Percentiles rank a stretch among this genome's conserved stretches.
These are phyloP conservation scores for Oeneis ivallda DNA, from an alignment of 2,888 invertebrate genomes.

Conservation along the genomic window DNA sequence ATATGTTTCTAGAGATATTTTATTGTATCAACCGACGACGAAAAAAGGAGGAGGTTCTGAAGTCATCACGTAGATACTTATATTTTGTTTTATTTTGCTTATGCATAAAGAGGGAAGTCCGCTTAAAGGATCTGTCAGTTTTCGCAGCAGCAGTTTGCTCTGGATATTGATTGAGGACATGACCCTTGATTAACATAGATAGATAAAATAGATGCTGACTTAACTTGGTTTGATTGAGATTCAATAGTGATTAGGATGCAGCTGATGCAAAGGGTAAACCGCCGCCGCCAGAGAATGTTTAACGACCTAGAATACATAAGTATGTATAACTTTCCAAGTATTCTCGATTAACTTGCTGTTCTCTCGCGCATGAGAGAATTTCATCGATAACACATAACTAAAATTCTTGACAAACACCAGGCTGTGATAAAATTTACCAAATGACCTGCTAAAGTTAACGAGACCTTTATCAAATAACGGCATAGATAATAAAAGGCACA, in stretches of 20 bases:
- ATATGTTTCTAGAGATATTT: too few species aligned
- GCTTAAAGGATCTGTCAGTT: background rate
- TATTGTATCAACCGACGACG: too few species aligned
- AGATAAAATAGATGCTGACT: background rate
- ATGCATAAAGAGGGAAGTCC: too few species aligned
- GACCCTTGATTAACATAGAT: background rate
- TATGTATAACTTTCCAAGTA: conserved; percentile 18
- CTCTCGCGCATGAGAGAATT: conserved; percentile 37
- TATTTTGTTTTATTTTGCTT: too few species aligned
- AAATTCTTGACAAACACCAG: conserved; percentile 4
- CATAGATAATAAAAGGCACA: too few species aligned
- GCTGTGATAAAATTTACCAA: background rate
- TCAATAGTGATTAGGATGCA: conserved; percentile 53
- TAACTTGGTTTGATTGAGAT: conserved; percentile 57
- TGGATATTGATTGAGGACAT: background rate
- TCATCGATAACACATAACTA: conserved; percentile 34
- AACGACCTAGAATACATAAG: conserved; percentile 45
- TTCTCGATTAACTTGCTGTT: conserved; percentile 24
- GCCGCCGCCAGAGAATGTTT: conserved; percentile 39
- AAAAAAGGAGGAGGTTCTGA: too few species aligned
- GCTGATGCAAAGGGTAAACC: conserved; percentile 47
- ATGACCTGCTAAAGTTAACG: background rate
- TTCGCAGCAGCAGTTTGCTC: background rate
- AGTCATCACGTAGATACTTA: too few species aligned
- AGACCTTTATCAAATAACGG: background rate